Evolutionary conservation across 2,797 vertebrate genomes (phyloP).

Genomic region (Scolopax rusticola): DNA sequence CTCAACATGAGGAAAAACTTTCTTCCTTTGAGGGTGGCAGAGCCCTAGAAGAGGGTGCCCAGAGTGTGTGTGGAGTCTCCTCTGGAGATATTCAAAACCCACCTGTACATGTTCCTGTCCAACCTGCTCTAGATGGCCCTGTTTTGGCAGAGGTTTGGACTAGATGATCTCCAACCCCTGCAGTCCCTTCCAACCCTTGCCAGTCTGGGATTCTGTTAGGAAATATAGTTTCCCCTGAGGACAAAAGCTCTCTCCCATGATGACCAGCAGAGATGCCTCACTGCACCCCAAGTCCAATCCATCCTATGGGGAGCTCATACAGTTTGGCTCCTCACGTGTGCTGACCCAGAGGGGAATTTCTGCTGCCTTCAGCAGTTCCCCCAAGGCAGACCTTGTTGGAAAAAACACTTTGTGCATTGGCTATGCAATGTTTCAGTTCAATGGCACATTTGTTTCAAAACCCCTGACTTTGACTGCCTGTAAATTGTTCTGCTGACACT

Average conservation of each 20-base stretch:
- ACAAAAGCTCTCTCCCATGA: not conserved
- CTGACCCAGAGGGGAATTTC: not conserved
- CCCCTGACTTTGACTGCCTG: not conserved
- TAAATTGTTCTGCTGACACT: not conserved
- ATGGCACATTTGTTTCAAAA: not conserved
- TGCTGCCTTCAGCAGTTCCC: not conserved
- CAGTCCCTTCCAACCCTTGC: not conserved
- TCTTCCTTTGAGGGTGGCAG: not conserved
- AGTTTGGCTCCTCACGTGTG: not conserved
- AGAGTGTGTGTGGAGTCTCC: not conserved
- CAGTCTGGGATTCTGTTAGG: not conserved
- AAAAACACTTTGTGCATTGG: not conserved
- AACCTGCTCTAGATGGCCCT: not conserved
- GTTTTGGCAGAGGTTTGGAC: not conserved
- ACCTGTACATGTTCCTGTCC: not conserved
- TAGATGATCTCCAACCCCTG: not conserved
- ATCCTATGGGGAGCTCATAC: accelerated
- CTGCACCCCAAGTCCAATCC: not conserved
- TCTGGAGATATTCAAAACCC: not conserved
- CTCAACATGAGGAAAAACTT: not conserved
- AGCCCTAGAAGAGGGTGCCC: not conserved
- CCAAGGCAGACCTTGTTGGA: accelerated
- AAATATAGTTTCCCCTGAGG: not conserved
- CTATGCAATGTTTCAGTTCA: not conserved
- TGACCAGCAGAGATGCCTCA: not conserved